Evolutionary conservation across 1,140 invertebrate genomes (phyloP), one percentile per base, ranked within the genome.

Genomic region (Zaprionus lachaisei): DNA sequence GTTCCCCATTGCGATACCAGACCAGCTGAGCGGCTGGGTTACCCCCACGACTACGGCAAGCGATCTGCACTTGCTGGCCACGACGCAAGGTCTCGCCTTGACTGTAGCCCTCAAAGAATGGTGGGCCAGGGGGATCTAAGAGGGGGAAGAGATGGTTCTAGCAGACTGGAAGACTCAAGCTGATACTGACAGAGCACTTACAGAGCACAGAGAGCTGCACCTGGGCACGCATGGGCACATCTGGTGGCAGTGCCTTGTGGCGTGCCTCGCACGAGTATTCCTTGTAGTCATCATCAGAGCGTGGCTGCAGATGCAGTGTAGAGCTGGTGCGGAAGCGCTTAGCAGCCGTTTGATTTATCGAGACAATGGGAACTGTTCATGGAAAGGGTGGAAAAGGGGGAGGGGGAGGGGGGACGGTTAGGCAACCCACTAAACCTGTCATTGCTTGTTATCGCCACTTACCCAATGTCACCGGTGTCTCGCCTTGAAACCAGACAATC

Each of bases 1-100:
- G 95, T 80, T 96, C 95, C 12, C 96, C 96, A 91, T 99, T 98
- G 86, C 97, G 96, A 94, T 97, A 99, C 98, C 98, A 99, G 64
- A 98, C 95, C 6, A 99, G 95, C 90, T 98, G 96, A 5, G 98
- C 98, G 14, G 98, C 96, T 17, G 98, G 99, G 94, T 99, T 99
- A 3, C 98, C 99, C 24, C 98, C 98, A n/a, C 97, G 94, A 44
- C 98, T 98, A 79, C 96, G 95, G 93, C 98, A 99, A 34, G 96
- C 95, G 68, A 99, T 94, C 70, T 97, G 97, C 5, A 99, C 94
- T 60, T 96, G 96, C 93, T 99, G 97, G 1, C 98, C 98, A 55
- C 97, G 95, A 34, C 96, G 95, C 4, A 99, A 95, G 0, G 95
- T 96, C 91, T 98, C 97, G 0, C 97, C 97, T 85, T 97, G 96